Percentiles rank a stretch among this genome's conserved stretches.
Evolutionary conservation across 1,140 invertebrate genomes (phyloP).

Genomic region (Drosophila watanabei): DNA sequence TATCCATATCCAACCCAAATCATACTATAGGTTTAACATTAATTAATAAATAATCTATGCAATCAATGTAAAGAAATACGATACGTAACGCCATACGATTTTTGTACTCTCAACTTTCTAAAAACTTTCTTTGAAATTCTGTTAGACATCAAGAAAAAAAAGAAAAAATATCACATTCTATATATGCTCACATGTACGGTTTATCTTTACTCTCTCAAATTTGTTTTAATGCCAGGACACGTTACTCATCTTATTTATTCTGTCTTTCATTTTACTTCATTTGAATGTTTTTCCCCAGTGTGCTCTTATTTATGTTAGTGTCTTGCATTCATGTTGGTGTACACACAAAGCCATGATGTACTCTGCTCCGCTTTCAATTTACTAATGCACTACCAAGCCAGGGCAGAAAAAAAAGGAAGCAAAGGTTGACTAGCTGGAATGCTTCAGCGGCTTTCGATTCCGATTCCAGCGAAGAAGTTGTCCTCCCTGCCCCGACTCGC

Average conservation of each 20-base stretch:
- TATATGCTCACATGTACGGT: too few relatives aligned
- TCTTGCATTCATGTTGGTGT: constrained; percentile 59
- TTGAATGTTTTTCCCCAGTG: not conserved
- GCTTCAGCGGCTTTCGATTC: constrained; percentile 14
- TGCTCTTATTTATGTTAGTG: constrained; percentile 60
- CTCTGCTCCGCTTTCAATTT: constrained; percentile 74
- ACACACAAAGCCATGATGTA: constrained; percentile 53
- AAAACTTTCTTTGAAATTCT: too few relatives aligned
- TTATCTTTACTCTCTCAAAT: too few relatives aligned
- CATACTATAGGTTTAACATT: too few relatives aligned
- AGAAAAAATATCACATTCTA: too few relatives aligned
- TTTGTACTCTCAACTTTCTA: too few relatives aligned
- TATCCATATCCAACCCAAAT: too few relatives aligned
- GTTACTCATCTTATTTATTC: not conserved
- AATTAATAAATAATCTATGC: too few relatives aligned
- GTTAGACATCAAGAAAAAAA: too few relatives aligned
- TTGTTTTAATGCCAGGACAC: too few relatives aligned
- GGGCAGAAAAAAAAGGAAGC: constrained; percentile 35
- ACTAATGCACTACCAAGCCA: constrained; percentile 64
- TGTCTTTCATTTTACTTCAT: not conserved
- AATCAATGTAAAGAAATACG: not conserved
- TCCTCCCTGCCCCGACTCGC: constrained; percentile 11
- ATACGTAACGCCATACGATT: not conserved
- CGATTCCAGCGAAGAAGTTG: constrained; percentile 12
- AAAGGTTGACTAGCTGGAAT: constrained; percentile 63